Percentiles rank a stretch among this genome's conserved stretches.
Evolutionary conservation across 2,113 vertebrate genomes (phyloP).

Genomic region (Lepus americanus): DNA sequence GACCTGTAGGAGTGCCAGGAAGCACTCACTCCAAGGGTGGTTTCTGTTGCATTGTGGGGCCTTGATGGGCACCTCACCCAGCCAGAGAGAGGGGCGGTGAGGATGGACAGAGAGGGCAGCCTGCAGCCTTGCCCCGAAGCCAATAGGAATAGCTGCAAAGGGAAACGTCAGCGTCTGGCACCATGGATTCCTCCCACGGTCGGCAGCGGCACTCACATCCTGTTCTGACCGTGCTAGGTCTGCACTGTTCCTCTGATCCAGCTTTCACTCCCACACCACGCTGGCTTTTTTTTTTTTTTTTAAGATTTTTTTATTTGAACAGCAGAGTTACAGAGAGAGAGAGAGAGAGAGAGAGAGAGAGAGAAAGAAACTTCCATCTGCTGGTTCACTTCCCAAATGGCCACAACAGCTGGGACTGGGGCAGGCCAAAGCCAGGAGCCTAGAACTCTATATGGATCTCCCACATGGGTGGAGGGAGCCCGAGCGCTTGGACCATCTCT

Average conservation of each 20-base stretch:
- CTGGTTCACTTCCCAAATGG: too few relatives aligned
- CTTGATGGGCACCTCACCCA: neutral
- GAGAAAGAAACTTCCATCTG: too few relatives aligned
- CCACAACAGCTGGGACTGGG: too few relatives aligned
- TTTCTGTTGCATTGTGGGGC: neutral
- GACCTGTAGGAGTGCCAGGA: neutral
- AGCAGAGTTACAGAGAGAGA: too few relatives aligned
- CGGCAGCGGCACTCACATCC: neutral
- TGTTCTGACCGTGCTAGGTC: neutral
- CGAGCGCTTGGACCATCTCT: too few relatives aligned
- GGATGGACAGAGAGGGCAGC: neutral
- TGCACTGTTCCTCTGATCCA: neutral
- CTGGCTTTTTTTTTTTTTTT: neutral
- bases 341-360: too few relatives aligned
- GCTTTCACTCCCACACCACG: neutral
- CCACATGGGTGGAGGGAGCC: too few relatives aligned
- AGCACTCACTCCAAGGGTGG: neutral
- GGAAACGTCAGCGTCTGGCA: neutral
- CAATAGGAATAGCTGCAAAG: neutral
- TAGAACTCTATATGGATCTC: too few relatives aligned
- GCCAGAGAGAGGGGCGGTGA: too few relatives aligned
- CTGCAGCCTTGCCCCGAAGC: neutral
- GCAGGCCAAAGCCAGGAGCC: too few relatives aligned
- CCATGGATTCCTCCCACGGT: neutral
- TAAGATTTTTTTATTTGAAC: neutral